Conservation (phyloP, 2,888 invertebrate species). For the Asteroscopus sphinx region DNA sequence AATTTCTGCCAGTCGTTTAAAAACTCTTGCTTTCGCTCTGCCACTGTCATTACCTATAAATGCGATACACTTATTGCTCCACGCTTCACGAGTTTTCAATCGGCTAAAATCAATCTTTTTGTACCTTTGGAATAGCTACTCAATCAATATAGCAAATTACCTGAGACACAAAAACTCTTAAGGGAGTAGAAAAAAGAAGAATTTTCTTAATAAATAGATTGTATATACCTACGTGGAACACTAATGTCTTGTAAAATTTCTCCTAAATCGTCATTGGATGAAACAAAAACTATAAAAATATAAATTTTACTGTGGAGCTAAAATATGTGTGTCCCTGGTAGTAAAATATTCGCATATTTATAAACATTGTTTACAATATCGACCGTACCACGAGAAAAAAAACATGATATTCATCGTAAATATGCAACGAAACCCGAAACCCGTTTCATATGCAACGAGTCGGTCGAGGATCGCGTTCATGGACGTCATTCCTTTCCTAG, state of each 20-base stretch:
- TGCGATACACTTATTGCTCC: conserved; percentile 17
- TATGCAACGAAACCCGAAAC: conserved; percentile 86
- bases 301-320: no score
- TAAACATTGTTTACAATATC: conserved; percentile 26
- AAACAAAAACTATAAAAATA: no score
- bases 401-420: conserved; percentile 83
- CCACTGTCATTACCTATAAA: conserved; percentile 15
- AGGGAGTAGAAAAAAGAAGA: no score
- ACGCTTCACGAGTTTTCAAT: conserved; percentile 12
- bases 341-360: conserved; percentile 15
- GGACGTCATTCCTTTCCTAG: conserved; percentile 66
- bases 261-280: no score
- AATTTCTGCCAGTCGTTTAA: conserved; percentile 35
- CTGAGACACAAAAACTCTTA: no score
- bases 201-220: no score
- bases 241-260: no score
- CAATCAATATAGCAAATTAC: no score
- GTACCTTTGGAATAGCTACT: no score
- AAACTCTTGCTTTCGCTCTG: conserved; percentile 15
- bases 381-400: conserved; percentile 62
- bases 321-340: no score
- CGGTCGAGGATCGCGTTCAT: conserved; percentile 61
- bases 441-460: conserved; percentile 80
- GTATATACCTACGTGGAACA: no score
- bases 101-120: no score